Base-by-base conservation (phyloP, 2,888 invertebrate species). In the Teleogryllus oceanicus region DNA sequence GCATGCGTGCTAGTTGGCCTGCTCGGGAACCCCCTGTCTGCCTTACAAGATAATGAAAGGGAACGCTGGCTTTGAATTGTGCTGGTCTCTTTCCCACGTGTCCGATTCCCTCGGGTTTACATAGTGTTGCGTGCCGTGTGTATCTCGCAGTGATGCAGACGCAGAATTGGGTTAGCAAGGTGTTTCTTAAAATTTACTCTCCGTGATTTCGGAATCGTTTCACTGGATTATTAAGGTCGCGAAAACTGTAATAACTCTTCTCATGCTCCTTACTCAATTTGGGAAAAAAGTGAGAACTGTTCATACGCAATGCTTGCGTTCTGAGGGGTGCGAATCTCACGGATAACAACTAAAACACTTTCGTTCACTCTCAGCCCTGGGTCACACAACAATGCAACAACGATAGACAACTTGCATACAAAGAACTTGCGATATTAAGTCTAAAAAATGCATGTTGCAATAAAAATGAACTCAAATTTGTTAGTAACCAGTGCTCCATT, bases 1-100 rank as follows among this genome's bases (percentile, higher is more conserved):
- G 62, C 62, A 62, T 62, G 62, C 62, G 62, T 62, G 62, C 62
- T 13, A 4, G n/a, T 18, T n/a, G n/a, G n/a, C 62, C 4, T 62
- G 62, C 62, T 62, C 62, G 62, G 62, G 62, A 62, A 62, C 62
- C 62, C n/a, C 62, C 62, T 62, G 62, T 62, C 62, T 62, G 62
- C 16, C 62, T 13, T 62, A 62, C 62, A 62, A 62, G 62, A 62
- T 62, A 62, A 62, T 62, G 62, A 62, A 62, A 62, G 62, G 62
- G 62, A 62, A 62, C 62, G 13, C 62, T 62, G 62, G 16, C 62
- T 62, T 62, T 62, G 62, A 62, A 62, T 62, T 62, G 62, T 18
- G 62, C 62, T 62, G 62, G 62, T 62, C 62, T 62, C 62, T 62
- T 62, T 62, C 62, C 62, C 62, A 62, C 62, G 62, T 62, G 62